Base-by-base conservation (phyloP, 2,113 vertebrate genomes). In the Nerophis ophidion region DNA sequence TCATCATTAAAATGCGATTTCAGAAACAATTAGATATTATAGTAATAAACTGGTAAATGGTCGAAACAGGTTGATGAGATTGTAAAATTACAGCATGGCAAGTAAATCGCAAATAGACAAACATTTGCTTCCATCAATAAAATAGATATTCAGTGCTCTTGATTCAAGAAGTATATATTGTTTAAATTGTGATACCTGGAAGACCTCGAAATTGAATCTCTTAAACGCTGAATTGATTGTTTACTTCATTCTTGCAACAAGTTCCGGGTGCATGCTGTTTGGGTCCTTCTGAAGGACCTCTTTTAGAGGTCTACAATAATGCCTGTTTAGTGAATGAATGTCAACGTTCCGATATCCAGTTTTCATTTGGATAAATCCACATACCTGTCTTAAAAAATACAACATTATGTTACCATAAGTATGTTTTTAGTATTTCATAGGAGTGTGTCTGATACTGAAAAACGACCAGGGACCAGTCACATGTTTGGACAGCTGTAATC, bases 201-300 rank as follows among this genome's bases (percentile, higher is more conserved):
- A 16, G 16, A 60, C 50, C 10, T 60, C 5, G 7, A 76, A 78
- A 71, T 19, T 53, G 2, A 13, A 63, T 2, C 64, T 60, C 61
- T 38, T 63, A 5, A 56, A 57, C 11, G 8, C 68, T 33, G 71
- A 69, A 15, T 57, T 40, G 60, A 70, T 70, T 81, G 68, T 86
- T 86, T 85, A 84, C 78, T 79, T 84, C 80, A 72, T 74, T 6
- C 71, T 66, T 55, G 57, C 26, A 61, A 26, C 57, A 55, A 34
- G 64, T 48, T 81, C 82, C 82, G 80, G 77, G 77, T 76, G 61
- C 19, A 47, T 71, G 40, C 63, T 76, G 46, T 83, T 76, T 72
- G 76, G 84, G 85, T 87, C 85, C 76, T 80, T 14, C 34, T 0
- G 13, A 36, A 15, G 47, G 60, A 46, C 68, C 55, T 0, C 0